Conservation (phyloP, 2,888 invertebrate species). For the Tridacna crocea region DNA sequence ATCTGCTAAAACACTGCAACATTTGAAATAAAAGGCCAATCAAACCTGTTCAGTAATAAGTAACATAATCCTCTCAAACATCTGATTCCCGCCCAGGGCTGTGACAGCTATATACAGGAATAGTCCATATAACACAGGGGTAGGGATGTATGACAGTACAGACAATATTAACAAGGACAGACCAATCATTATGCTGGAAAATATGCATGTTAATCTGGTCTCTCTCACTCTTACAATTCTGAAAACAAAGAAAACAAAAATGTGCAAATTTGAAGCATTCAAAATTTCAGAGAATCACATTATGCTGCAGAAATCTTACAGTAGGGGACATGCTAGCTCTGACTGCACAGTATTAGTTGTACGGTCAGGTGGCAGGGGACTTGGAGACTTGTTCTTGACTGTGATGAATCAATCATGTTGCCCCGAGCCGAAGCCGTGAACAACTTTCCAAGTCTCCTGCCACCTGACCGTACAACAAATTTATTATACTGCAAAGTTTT, state of each 20-base stretch:
- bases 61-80: constrained; percentile 86
- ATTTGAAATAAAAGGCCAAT: not conserved
- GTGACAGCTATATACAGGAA: constrained; percentile 87
- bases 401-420: too few relatives aligned
- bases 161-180: constrained; percentile 86
- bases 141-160: constrained; percentile 86
- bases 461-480: too few relatives aligned
- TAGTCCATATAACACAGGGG: constrained; percentile 87
- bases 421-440: too few relatives aligned
- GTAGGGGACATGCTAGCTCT: too few relatives aligned
- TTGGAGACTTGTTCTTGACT: too few relatives aligned
- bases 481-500: too few relatives aligned
- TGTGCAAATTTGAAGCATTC: not conserved
- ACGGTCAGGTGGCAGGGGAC: too few relatives aligned
- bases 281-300: too few relatives aligned
- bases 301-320: too few relatives aligned
- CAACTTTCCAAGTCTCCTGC: too few relatives aligned
- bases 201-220: constrained; percentile 86
- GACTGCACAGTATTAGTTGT: too few relatives aligned
- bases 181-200: constrained; percentile 86
- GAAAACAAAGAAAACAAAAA: constrained; percentile 37
- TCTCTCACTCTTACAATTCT: constrained; percentile 86
- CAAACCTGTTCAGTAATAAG: constrained; percentile 86
- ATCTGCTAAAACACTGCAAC: too few relatives aligned
- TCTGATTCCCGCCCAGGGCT: constrained; percentile 86